These are phyloP conservation scores for Lanistes nyassanus DNA, from an alignment of 1,140 invertebrate species.

Conservation along the genomic window DNA sequence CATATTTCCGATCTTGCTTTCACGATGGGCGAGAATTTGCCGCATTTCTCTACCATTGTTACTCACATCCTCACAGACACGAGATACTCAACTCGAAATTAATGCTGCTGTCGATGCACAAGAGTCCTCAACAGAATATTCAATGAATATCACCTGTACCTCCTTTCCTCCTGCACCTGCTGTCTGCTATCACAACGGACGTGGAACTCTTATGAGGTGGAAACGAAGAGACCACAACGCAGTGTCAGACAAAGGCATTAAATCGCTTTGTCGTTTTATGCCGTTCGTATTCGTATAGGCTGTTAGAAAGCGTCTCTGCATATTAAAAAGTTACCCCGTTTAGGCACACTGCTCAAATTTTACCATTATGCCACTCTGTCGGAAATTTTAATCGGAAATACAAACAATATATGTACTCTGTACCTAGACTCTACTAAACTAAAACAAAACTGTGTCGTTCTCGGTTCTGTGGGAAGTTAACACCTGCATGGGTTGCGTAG, in stretches of 20 bases:
- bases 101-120: background rate
- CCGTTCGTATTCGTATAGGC: background rate
- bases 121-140: background rate
- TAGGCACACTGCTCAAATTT: background rate
- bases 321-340: background rate
- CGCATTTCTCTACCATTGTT: background rate
- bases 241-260: background rate
- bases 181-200: background rate
- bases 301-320: background rate
- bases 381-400: too few relatives aligned
- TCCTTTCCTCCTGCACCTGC: background rate
- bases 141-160: background rate
- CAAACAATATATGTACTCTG: too few relatives aligned
- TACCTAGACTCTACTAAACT: too few relatives aligned
- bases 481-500: too few relatives aligned
- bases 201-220: background rate
- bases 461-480: too few relatives aligned
- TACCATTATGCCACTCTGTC: too few relatives aligned
- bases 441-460: too few relatives aligned
- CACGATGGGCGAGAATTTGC: background rate
- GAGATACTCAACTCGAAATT: background rate
- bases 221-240: background rate
- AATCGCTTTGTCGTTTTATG: background rate
- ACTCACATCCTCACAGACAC: background rate
- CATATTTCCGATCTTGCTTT: slow-evolving; percentile 5